phyloP scores from a whole-genome alignment of 2,888 invertebrate genomes.

The Timandra comae region DNA sequence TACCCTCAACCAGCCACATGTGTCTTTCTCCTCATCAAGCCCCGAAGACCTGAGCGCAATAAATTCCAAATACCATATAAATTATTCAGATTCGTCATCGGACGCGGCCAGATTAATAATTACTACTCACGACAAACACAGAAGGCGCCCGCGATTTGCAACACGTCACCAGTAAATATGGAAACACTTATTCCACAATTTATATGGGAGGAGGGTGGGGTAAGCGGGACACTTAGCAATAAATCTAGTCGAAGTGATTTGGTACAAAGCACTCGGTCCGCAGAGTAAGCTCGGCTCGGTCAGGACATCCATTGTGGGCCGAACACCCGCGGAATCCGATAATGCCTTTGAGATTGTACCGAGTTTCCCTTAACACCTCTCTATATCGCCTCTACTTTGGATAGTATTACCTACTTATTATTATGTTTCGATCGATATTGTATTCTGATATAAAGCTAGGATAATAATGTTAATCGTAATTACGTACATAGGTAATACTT shows the following conservation, averaged over 20 bases:
- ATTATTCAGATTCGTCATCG: constrained; percentile 69
- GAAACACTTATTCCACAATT: constrained; percentile 74
- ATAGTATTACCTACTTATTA: constrained; percentile 22
- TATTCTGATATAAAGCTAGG: too few species aligned
- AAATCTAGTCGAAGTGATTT: constrained; percentile 73
- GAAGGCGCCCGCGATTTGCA: constrained; percentile 68
- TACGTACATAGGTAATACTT: too few species aligned
- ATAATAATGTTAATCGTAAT: constrained; percentile 7
- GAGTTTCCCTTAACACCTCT: constrained; percentile 70
- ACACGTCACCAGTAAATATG: constrained; percentile 75
- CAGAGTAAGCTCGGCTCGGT: constrained; percentile 64
- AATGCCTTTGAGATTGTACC: constrained; percentile 72
- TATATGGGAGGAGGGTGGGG: constrained; percentile 65
- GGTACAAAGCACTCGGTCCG: constrained; percentile 72
- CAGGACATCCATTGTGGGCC: constrained; percentile 69
- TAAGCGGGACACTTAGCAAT: constrained; percentile 61
- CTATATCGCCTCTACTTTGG: constrained; percentile 42
- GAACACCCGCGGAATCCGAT: constrained; percentile 70
- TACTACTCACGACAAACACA: constrained; percentile 62
- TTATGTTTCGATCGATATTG: too few species aligned
- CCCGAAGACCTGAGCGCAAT: constrained; percentile 47
- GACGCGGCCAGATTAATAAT: constrained; percentile 66
- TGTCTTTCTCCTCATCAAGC: constrained; percentile 28
- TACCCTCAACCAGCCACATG: constrained; percentile 34
- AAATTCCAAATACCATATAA: constrained; percentile 65